Evolutionary conservation across 1,140 invertebrate genomes (phyloP).

Genomic region (Paralvinella palmiformis): DNA sequence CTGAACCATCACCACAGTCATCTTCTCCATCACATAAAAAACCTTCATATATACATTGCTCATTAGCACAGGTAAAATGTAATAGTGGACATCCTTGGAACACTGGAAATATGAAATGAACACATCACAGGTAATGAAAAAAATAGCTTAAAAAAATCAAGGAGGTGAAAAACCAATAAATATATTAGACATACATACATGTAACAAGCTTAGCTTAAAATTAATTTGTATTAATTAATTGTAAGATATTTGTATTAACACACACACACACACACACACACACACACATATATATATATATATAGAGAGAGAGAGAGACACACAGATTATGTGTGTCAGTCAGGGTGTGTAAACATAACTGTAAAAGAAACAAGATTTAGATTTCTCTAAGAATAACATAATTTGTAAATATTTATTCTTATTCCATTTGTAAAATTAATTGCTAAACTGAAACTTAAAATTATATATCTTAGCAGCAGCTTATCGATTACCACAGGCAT

Average conservation of each 20-base stretch:
- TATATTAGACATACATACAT: not conserved
- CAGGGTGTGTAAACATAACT: not conserved
- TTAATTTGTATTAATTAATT: not conserved
- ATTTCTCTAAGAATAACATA: not conserved
- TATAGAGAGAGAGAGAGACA: not conserved
- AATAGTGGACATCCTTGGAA: conserved; percentile 59
- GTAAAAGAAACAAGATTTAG: not conserved
- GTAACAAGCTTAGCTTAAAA: not conserved
- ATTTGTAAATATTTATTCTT: not conserved
- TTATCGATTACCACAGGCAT: conserved; percentile 8
- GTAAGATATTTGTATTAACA: too few species aligned
- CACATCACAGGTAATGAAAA: not conserved
- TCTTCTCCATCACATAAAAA: conserved; percentile 65
- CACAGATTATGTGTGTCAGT: not conserved
- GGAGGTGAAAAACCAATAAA: not conserved
- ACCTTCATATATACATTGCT: conserved; percentile 59
- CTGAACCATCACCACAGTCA: conserved; percentile 67
- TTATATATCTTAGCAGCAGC: too few species aligned
- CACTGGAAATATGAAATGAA: not conserved
- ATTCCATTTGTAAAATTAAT: too few species aligned
- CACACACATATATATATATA: too few species aligned
- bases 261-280: too few species aligned
- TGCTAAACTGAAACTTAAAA: too few species aligned
- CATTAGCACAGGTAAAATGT: conserved; percentile 62
- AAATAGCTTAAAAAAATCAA: not conserved